Percentiles rank a stretch among this genome's conserved stretches.
phyloP scores from a whole-genome alignment of 1,140 invertebrate genomes.

The Heliconius eleuchia region DNA sequence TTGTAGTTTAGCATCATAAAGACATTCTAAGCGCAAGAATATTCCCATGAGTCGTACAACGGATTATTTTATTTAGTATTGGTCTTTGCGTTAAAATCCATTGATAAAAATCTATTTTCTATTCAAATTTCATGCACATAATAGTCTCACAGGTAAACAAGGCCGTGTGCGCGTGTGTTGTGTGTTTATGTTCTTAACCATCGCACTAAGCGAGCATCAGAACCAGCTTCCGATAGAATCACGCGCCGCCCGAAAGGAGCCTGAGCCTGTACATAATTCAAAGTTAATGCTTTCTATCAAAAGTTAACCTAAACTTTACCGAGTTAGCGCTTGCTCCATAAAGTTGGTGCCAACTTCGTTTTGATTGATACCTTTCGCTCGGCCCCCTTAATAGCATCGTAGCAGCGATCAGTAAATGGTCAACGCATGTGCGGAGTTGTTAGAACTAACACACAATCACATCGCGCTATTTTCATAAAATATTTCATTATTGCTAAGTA shows the following conservation, averaged over 20 bases:
- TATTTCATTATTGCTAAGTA: constrained; percentile 55
- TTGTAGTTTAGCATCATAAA: neutral
- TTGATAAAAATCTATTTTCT: neutral
- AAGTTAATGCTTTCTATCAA: constrained; percentile 6
- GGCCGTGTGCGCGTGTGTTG: constrained; percentile 57
- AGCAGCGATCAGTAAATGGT: constrained; percentile 40
- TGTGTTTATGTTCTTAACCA: constrained; percentile 66
- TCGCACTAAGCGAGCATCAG: constrained; percentile 55
- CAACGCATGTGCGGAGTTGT: constrained; percentile 52
- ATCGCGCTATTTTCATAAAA: constrained; percentile 51
- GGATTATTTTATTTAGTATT: no score
- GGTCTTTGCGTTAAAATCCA: no score
- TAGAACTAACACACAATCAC: constrained; percentile 64
- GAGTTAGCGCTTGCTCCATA: constrained; percentile 1
- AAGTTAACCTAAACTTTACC: constrained; percentile 1
- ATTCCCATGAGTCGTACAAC: neutral
- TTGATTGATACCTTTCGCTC: constrained; percentile 37
- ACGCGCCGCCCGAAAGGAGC: constrained; percentile 47
- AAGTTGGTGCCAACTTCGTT: constrained; percentile 15
- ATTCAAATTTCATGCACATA: neutral
- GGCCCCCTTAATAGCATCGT: constrained; percentile 47
- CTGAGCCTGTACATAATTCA: neutral
- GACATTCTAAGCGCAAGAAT: neutral
- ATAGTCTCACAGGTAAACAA: constrained; percentile 47
- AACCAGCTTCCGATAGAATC: constrained; percentile 52